Evolutionary conservation across 2,888 invertebrate species (phyloP).

Genomic region (Chirona hameri): DNA sequence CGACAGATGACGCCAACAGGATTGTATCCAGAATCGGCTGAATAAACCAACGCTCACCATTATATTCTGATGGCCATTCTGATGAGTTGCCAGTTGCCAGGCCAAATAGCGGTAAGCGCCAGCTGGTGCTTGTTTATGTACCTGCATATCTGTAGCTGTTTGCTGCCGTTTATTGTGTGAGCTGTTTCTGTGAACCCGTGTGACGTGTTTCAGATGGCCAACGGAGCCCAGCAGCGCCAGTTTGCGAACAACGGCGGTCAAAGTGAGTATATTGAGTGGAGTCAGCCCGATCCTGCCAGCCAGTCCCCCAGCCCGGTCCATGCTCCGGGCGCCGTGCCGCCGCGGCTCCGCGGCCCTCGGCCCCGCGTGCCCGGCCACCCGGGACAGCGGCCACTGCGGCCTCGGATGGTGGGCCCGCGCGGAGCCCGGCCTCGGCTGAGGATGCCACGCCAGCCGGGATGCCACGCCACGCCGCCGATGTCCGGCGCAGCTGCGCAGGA

Average conservation of each 20-base stretch:
- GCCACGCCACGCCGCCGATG: background rate
- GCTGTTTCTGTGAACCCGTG: too few species aligned
- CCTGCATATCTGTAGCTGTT: too few species aligned
- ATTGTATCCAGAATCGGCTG: too few species aligned
- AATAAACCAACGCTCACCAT: too few species aligned
- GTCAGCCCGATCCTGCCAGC: background rate
- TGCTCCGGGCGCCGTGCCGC: background rate
- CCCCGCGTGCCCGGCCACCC: constrained; percentile 1
- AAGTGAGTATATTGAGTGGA: background rate
- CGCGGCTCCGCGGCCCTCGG: background rate
- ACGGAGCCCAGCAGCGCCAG: constrained; percentile 1
- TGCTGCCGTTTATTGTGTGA: too few species aligned
- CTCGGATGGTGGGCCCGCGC: constrained; percentile 39
- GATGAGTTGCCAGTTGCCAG: too few species aligned
- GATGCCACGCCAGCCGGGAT: background rate
- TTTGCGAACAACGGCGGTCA: background rate
- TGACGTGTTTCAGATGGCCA: background rate
- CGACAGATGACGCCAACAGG: too few species aligned
- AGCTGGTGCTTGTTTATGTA: too few species aligned
- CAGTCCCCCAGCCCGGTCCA: background rate
- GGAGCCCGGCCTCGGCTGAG: constrained; percentile 33
- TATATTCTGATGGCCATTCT: too few species aligned
- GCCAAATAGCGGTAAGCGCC: too few species aligned
- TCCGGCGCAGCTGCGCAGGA: background rate
- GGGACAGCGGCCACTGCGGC: constrained; percentile 38